Evolutionary conservation across 1,140 invertebrate genomes (phyloP), one percentile per base, ranked within the genome.

Genomic region (Drosophila tristis): DNA sequence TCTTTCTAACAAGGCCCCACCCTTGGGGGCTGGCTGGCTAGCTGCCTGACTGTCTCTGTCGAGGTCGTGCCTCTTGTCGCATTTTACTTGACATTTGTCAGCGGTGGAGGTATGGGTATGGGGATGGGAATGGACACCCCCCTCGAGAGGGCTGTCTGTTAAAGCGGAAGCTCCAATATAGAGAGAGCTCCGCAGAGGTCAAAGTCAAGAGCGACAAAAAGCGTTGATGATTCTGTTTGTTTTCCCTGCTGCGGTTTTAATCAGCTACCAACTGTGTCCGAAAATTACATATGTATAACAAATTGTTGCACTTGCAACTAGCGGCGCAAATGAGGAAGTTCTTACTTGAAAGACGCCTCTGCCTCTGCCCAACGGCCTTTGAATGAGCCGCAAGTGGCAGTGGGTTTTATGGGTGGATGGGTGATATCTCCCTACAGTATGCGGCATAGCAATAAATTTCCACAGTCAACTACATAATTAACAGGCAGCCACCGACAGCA

Each of bases 21-120:
- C 78, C 61, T 73, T 71, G 48, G 39, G 31, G 31, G 8, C 29
- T 47, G 61, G 8, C 51, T 54, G 26, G 20, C 39, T 58, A 57
- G 23, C 58, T 60, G 58, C 5, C 58, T 61, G 45, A 11, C 64
- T 29, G 26, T 29, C n/a, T 47, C 16, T 65, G 47, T 25, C 35
- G 78, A 80, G 80, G 78, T 84, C 80, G 67, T 63, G 60, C 44
- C 44, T 48, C 56, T 70, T 53, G 81, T 85, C 81, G 81, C 81
- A 51, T 67, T 86, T 80, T 64, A 62, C 81, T 86, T 86, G 81
- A 75, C 79, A 82, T 82, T 80, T 82, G 64, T 67, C 78, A 74
- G 66, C 75, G 57, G 57, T 62, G 68, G 58, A 50, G 70, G 71
- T 0, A 11, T 35, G 31, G 31, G 31, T 3, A 35, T 35, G 9